phyloP scores from a whole-genome alignment of 2,797 vertebrate genomes.

The Phataginus tetradactyla region DNA sequence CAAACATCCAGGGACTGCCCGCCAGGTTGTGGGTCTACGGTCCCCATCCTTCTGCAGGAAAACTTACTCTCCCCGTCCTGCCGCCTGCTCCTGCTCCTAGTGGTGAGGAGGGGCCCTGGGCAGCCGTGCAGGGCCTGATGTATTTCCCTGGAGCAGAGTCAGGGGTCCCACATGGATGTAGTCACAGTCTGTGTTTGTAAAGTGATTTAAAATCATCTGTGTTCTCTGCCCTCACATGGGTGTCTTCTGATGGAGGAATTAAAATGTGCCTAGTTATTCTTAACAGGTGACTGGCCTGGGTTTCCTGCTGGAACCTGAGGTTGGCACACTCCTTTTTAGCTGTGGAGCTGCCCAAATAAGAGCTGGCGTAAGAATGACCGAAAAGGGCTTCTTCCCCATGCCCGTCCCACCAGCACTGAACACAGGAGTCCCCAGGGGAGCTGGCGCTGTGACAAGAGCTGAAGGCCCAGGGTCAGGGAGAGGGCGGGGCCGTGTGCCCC shows the following conservation, averaged over 20 bases:
- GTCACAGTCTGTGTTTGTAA: background rate
- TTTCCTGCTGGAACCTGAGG: background rate
- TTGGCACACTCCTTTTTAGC: fast-evolving
- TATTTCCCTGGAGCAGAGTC: fast-evolving
- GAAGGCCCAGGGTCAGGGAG: no score
- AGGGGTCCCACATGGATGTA: fast-evolving
- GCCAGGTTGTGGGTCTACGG: background rate
- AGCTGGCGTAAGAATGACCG: fast-evolving
- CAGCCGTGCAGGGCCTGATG: fast-evolving
- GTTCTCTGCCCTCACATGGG: background rate
- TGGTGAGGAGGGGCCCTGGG: fast-evolving
- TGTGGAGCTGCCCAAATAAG: background rate
- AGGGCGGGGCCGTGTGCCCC: no score
- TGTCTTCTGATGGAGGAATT: background rate
- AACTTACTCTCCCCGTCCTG: fast-evolving
- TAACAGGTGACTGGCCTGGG: no score
- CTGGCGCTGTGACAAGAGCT: fast-evolving
- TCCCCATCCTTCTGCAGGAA: background rate
- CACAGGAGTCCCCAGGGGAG: fast-evolving
- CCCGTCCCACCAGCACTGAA: fast-evolving
- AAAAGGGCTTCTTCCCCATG: fast-evolving
- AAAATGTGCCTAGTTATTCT: fast-evolving
- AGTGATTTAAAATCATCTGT: no score
- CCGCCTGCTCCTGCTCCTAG: background rate
- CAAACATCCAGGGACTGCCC: no score